A percentile compares a stretch with the other conserved stretches of the same genome.
phyloP scores from a whole-genome alignment of 2,113 vertebrate genomes.

The Microcebus murinus region DNA sequence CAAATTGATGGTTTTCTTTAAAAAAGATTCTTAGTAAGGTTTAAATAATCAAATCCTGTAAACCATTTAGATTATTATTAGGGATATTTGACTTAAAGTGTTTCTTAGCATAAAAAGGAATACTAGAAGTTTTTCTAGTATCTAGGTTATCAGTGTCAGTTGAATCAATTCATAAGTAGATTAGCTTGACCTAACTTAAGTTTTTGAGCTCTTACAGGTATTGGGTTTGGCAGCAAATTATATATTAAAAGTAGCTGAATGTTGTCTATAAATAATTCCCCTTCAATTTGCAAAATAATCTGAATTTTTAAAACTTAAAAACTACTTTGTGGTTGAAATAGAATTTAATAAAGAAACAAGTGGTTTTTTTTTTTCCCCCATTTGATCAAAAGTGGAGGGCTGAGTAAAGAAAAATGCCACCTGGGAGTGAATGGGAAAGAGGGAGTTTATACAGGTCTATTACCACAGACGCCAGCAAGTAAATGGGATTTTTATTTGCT shows the following conservation, averaged over 20 bases:
- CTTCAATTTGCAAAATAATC: neutral
- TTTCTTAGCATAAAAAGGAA: neutral
- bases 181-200: neutral
- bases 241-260: neutral
- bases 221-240: neutral
- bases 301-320: conserved; percentile 15
- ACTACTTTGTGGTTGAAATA: neutral
- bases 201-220: neutral
- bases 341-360: neutral
- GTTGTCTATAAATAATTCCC: neutral
- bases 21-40: neutral
- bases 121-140: neutral
- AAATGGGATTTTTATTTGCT: neutral
- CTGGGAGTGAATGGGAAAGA: neutral
- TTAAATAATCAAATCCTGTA: neutral
- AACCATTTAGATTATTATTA: neutral
- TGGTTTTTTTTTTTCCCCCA: neutral
- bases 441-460: neutral
- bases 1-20: neutral
- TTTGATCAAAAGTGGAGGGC: neutral
- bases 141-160: neutral
- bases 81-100: neutral
- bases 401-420: neutral
- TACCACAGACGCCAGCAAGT: neutral
- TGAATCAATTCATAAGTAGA: neutral